Conservation (phyloP, 1,140 invertebrate genomes). For the Steinernema khuongi region DNA sequence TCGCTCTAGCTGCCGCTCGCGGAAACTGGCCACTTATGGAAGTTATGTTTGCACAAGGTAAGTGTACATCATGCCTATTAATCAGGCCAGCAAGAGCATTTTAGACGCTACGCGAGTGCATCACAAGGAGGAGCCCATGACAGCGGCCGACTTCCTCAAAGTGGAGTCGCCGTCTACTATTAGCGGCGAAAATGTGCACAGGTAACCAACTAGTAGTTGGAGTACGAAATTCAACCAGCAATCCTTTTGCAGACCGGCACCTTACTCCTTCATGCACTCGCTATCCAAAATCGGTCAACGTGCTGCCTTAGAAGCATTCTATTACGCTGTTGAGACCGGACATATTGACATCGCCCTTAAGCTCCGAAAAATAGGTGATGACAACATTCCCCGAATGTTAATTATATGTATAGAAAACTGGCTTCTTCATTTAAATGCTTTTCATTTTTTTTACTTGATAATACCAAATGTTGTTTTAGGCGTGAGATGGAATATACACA, state of each 20-base stretch:
- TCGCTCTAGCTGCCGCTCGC: background rate
- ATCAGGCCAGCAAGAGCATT: no score
- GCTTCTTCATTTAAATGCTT: no score
- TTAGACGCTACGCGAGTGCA: background rate
- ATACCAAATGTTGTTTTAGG: no score
- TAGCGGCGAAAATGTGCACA: no score
- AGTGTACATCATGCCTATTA: background rate
- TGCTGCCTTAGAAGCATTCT: background rate
- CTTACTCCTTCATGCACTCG: background rate
- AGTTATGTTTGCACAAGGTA: conserved; percentile 6
- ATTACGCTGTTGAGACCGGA: conserved; percentile 1
- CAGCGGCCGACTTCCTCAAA: background rate
- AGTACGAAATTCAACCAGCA: no score
- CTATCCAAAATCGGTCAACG: conserved; percentile 8
- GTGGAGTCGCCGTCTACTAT: background rate
- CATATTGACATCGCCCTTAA: conserved; percentile 1
- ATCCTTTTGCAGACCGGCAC: background rate
- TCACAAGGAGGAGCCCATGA: background rate
- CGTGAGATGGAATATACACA: conserved; percentile 13
- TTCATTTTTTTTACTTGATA: no score
- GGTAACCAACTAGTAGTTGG: no score
- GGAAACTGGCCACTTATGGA: conserved; percentile 6
- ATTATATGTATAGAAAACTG: no score
- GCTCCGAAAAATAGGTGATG: background rate
- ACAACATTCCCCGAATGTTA: no score